Evolutionary conservation across 1,140 invertebrate genomes (phyloP), one percentile per base, ranked within the genome.

Genomic region (Drosophila nebulosa): DNA sequence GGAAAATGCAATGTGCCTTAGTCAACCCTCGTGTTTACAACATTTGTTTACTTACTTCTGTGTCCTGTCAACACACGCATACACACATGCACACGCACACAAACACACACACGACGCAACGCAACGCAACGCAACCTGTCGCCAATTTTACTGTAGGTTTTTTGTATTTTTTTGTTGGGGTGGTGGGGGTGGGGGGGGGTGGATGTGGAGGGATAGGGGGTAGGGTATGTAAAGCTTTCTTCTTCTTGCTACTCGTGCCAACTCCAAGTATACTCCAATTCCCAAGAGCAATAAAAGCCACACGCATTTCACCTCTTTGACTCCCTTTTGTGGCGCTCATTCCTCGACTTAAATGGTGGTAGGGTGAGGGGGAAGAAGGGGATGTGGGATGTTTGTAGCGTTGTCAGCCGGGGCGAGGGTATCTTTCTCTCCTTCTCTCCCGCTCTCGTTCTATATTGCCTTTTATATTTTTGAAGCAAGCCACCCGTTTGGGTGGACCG

Each of bases 31-130:
- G 68, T 42, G 46, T 68, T 57, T 78, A 46, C 24, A 70, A 61
- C 9, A 12, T 10, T 32, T 32, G 30, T 46, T 67, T 61, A 35
- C 52, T 67, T 72, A 36, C 51, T 53, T 35, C 46, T 67, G 65
- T 50, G 59, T 61, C 42, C 74, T 86, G 81, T 86, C 80, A 77
- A 69, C 81, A 80, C 36, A 74, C 78, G 65, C 80, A n/a, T n/a
- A 36, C n/a, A 63, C 73, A 42, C 7, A 42, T 16, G n/a, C 4
- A 36, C 35, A 6, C 4, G 21, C 7, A 18, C 2, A 36, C n/a
- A 63, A 69, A 42, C 7, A 42, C 6, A 5, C 4, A 36, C 35
- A 6, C 4, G 21, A 2, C 7, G 0, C 5, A 14, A 46, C 16
- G 39, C n/a, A n/a, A 9, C 39, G 7, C 39, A 46, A 21, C 39